Evolutionary conservation across 2,113 vertebrate species (phyloP).

Genomic region (Xiphophorus hellerii): DNA sequence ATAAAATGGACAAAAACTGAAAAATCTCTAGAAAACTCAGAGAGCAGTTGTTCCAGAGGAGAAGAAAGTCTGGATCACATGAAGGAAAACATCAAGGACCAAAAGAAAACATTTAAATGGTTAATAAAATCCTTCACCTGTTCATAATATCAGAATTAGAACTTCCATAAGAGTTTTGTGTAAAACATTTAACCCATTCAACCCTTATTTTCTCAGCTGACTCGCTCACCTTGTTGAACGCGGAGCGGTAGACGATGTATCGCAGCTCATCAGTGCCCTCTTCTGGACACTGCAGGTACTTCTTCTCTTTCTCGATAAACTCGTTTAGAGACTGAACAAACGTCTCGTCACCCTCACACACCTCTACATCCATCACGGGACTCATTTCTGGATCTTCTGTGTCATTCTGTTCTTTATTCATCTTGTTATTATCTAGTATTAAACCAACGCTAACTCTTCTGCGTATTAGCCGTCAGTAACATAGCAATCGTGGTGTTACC

Average conservation of each 20-base stretch:
- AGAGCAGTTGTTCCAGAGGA: too few species aligned
- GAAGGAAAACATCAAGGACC: too few species aligned
- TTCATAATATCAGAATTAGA: too few species aligned
- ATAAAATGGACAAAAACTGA: too few species aligned
- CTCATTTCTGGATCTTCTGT: neutral
- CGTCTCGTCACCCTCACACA: conserved; percentile 52
- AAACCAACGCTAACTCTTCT: neutral
- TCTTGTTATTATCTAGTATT: neutral
- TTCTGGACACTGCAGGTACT: conserved; percentile 54
- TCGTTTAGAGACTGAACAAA: conserved; percentile 68
- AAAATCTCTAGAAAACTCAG: too few species aligned
- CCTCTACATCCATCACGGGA: conserved; percentile 28
- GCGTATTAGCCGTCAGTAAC: too few species aligned
- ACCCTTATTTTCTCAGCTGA: too few species aligned
- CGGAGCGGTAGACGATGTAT: conserved; percentile 67
- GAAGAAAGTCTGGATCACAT: too few species aligned
- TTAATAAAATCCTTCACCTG: too few species aligned
- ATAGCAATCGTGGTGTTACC: conserved; percentile 9
- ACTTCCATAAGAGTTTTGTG: too few species aligned
- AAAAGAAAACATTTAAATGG: too few species aligned
- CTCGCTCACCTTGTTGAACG: conserved; percentile 69
- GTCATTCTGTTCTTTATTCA: conserved; percentile 7
- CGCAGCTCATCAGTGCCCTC: conserved; percentile 70
- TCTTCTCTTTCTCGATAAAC: conserved; percentile 72
- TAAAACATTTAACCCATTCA: too few species aligned